Conservation (phyloP, 2,113 vertebrate species). For the Lepus europaeus region DNA sequence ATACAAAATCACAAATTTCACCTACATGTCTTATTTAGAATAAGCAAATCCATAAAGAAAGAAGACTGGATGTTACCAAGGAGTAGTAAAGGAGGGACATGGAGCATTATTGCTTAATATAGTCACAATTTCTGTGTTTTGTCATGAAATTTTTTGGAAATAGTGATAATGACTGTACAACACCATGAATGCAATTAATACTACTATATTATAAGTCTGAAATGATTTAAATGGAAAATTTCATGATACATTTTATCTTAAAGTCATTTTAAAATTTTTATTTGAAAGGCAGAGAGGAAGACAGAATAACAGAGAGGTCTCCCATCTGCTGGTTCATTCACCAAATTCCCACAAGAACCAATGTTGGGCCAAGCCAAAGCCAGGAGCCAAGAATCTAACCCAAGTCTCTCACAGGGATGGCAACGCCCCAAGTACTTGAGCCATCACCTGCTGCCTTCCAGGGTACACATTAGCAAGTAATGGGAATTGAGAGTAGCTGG, state of each 20-base stretch:
- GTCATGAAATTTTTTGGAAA: conserved; percentile 38
- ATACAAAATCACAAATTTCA: not conserved
- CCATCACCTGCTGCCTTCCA: no score
- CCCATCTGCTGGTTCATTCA: no score
- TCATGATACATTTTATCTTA: not conserved
- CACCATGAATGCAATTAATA: not conserved
- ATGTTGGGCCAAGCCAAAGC: no score
- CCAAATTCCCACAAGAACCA: no score
- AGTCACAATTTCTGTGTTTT: not conserved
- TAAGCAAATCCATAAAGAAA: not conserved
- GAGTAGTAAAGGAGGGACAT: not conserved
- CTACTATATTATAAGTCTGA: not conserved
- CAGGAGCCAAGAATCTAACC: no score
- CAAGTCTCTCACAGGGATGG: no score
- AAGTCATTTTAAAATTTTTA: no score
- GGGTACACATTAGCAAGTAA: no score
- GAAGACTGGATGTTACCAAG: not conserved
- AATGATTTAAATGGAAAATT: not conserved
- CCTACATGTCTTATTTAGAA: not conserved
- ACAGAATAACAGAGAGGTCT: no score
- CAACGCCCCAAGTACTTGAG: no score
- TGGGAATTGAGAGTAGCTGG: no score
- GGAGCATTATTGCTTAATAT: not conserved
- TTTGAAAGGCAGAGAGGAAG: no score
- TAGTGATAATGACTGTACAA: not conserved